Base-by-base conservation (phyloP, 2,797 vertebrate genomes). In the Fistularia commersonii region DNA sequence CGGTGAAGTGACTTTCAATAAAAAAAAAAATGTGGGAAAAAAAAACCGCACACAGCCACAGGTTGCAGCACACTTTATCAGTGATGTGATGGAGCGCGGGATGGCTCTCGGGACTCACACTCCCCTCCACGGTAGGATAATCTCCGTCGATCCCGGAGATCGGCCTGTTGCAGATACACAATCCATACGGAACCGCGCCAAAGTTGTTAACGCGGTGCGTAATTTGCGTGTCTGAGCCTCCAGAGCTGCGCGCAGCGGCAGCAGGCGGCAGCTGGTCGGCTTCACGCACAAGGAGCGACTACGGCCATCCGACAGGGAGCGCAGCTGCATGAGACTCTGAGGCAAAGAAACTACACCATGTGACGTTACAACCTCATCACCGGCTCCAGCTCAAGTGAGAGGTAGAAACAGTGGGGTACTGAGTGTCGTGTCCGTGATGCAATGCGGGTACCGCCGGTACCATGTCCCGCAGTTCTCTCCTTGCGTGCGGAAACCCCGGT, bases 391-490 rank as follows among this genome's bases (percentile, higher is more conserved):
- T 53, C 65, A 67, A 61, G 80, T 76, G 81, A 78, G 81, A 71
- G 82, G 78, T 72, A 80, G 77, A 71, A 79, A 66, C 81, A 79
- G 77, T 83, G 74, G 81, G 83, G 57, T 54, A 76, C 72, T 75
- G 80, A 70, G 79, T 79, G 80, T 82, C 79, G 81, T 85, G 84
- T 88, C 88, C 83, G 86, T 91, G 88, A 90, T 90, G 90, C 90
- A 91, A 89, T 91, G 89, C 90, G 89, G 89, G 87, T 87, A 81
- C 74, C 53, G 76, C 69, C 74, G 76, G 68, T 72, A 66, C 62
- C 70, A 72, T 74, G 51, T 50, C 69, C 77, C 74, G 66, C 78
- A 73, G 77, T 68, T 70, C 57, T 57, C 61, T 81, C 71, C 66
- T 54, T 31, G 66, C 54, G 75, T 64, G 74, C 67, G 67, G 58